Percentiles rank a stretch among this genome's conserved stretches.
Conservation (phyloP, 2,113 vertebrate species). For the Enhydra lutris region DNA sequence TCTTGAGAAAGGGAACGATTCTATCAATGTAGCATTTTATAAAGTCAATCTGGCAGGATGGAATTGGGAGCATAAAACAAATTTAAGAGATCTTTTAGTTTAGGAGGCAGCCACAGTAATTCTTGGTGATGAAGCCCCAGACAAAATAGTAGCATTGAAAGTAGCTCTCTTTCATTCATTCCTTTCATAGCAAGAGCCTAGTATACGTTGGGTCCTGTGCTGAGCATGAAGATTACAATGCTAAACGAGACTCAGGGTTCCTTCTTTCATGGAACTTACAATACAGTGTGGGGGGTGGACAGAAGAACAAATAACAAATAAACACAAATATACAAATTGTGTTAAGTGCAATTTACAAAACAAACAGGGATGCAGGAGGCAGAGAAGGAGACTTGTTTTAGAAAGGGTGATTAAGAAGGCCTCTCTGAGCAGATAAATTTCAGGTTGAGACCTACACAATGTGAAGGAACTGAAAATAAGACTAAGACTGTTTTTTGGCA, state of each 20-base stretch:
- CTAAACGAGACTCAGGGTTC: neutral
- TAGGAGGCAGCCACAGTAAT: slow-evolving; percentile 32
- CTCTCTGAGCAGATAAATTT: neutral
- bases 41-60: slow-evolving; percentile 53
- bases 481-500: neutral
- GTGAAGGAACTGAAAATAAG: neutral
- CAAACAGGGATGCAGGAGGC: neutral
- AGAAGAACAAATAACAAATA: neutral
- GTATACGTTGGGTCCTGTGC: neutral
- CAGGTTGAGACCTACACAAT: neutral
- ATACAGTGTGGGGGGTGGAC: neutral
- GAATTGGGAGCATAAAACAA: slow-evolving; percentile 36
- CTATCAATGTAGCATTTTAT: slow-evolving; percentile 40
- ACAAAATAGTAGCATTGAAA: neutral
- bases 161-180: neutral
- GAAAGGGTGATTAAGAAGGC: neutral
- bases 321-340: neutral
- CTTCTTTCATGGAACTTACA: neutral
- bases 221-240: neutral
- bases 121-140: slow-evolving; percentile 12
- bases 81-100: slow-evolving; percentile 51
- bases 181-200: neutral
- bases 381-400: neutral
- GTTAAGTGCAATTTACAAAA: neutral
- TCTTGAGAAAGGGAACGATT: slow-evolving; percentile 25